Percentiles rank a stretch among this genome's conserved stretches.
Evolutionary conservation across 2,888 invertebrate genomes (phyloP).

Genomic region (Pecten maximus): DNA sequence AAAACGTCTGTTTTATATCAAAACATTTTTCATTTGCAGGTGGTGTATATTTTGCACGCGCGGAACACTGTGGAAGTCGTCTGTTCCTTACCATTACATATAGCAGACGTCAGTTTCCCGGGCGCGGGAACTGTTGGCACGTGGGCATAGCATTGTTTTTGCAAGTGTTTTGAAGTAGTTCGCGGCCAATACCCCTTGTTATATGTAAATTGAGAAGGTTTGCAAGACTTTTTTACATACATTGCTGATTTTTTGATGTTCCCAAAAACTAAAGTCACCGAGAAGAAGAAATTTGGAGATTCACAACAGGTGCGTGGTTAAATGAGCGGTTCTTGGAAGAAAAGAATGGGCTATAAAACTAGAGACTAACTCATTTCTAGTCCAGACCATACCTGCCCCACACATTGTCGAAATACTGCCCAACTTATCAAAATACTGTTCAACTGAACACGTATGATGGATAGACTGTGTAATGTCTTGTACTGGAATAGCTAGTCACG

Average conservation of each 20-base stretch:
- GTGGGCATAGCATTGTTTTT: slow-evolving; percentile 43
- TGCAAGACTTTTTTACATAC: slow-evolving; percentile 35
- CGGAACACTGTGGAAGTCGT: slow-evolving; percentile 32
- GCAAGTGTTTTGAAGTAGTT: slow-evolving; percentile 43
- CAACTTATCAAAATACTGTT: not conserved
- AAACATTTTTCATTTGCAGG: slow-evolving; percentile 35
- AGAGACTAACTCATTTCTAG: not conserved
- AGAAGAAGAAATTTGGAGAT: slow-evolving; percentile 30
- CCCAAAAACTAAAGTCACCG: slow-evolving; percentile 31
- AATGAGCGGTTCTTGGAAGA: slow-evolving; percentile 33
- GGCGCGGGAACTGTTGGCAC: slow-evolving; percentile 35
- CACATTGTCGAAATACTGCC: slow-evolving; percentile 18
- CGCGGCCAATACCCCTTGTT: slow-evolving; percentile 42
- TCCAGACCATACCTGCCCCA: not conserved
- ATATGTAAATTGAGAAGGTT: slow-evolving; percentile 46
- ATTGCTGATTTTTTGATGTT: slow-evolving; percentile 33
- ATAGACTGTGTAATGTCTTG: not conserved
- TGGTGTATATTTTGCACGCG: slow-evolving; percentile 33
- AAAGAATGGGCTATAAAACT: not conserved
- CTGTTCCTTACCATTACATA: not conserved
- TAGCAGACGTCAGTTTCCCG: slow-evolving; percentile 20
- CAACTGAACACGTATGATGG: not conserved
- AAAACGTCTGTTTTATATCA: slow-evolving; percentile 26
- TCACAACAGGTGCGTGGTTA: slow-evolving; percentile 25
- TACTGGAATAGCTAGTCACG: no score